Conservation (phyloP, 2,797 vertebrate genomes). For the Hypotaenidia okinawae region DNA sequence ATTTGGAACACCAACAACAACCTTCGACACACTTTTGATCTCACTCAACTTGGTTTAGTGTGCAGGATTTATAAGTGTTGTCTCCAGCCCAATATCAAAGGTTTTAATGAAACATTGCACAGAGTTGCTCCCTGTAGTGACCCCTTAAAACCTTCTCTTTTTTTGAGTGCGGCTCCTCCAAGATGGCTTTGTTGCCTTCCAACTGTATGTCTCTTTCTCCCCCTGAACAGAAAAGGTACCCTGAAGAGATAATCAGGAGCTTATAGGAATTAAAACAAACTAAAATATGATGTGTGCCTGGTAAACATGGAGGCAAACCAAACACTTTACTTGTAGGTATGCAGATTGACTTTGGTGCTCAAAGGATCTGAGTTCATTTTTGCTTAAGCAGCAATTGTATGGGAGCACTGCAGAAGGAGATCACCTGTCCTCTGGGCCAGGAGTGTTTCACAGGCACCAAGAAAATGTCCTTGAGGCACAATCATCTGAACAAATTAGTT, state of each 20-base stretch:
- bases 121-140: not conserved
- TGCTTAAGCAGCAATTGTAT: not conserved
- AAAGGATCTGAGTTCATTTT: not conserved
- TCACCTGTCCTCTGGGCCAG: not conserved
- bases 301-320: not conserved
- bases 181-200: not conserved
- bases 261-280: not conserved
- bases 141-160: not conserved
- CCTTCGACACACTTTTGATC: not conserved
- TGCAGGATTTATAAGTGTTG: not conserved
- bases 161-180: not conserved
- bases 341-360: not conserved
- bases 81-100: not conserved
- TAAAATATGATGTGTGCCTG: not conserved
- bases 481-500: not conserved
- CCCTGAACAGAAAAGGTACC: not conserved
- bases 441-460: not conserved
- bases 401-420: not conserved
- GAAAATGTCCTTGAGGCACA: not conserved
- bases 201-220: not conserved
- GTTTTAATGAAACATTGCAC: not conserved
- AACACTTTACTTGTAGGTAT: not conserved
- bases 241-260: not conserved
- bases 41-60: not conserved
- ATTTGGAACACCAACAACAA: not conserved